Conservation (phyloP, 2,888 invertebrate genomes). For the Coenonympha arcania region DNA sequence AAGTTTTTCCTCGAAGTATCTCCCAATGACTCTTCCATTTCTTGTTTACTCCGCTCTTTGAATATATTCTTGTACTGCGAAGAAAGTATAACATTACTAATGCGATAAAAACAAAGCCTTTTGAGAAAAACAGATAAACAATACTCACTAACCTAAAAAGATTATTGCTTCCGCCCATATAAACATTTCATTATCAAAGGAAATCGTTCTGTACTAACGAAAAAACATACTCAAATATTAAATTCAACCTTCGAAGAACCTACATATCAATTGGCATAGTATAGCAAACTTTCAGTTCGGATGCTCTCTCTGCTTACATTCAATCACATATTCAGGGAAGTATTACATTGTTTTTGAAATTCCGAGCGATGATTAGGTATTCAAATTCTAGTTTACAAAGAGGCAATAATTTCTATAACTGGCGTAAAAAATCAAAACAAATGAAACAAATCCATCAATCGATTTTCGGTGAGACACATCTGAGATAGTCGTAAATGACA, state of each 20-base stretch:
- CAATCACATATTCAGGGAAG: too few species aligned
- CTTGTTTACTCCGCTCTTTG: constrained; percentile 40
- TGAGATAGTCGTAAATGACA: too few species aligned
- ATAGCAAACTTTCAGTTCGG: not conserved
- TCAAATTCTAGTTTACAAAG: too few species aligned
- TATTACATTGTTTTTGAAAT: too few species aligned
- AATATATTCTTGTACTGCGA: constrained; percentile 50
- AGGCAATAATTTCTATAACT: too few species aligned
- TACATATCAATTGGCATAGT: not conserved
- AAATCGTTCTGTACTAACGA: not conserved
- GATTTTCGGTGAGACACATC: too few species aligned
- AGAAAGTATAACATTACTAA: too few species aligned
- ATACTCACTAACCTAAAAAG: not conserved
- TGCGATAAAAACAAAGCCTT: too few species aligned
- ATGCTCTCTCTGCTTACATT: not conserved
- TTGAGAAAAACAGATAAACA: too few species aligned
- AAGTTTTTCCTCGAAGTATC: constrained; percentile 22
- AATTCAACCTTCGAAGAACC: not conserved
- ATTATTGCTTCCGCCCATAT: not conserved
- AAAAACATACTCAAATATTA: constrained; percentile 7
- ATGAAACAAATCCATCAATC: too few species aligned
- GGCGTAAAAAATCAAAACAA: too few species aligned
- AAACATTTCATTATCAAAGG: not conserved
- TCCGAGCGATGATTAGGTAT: too few species aligned
- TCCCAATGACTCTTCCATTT: constrained; percentile 35